A percentile compares a stretch with the other conserved stretches of the same genome.
Evolutionary conservation across 1,140 invertebrate species (phyloP).

Genomic region (Drosophila obscura): DNA sequence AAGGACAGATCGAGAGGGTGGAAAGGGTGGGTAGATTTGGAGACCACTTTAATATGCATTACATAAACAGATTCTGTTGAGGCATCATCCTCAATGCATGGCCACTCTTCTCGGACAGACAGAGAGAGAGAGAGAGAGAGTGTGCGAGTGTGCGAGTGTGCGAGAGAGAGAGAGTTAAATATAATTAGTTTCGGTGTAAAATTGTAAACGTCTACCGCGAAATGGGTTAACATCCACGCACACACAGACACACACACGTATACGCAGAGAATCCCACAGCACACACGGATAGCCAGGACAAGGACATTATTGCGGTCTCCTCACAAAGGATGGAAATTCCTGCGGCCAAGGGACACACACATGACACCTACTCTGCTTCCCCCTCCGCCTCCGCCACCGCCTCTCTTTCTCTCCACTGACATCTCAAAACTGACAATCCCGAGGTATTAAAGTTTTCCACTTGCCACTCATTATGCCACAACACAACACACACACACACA

Average conservation of each 20-base stretch:
- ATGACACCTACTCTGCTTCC: background rate
- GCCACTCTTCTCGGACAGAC: background rate
- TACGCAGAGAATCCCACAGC: constrained; percentile 1
- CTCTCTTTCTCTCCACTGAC: too few species aligned
- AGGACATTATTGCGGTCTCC: constrained; percentile 51
- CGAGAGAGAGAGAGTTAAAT: constrained; percentile 47
- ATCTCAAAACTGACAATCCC: constrained; percentile 28
- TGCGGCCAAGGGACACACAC: constrained; percentile 37
- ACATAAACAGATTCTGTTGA: constrained; percentile 75
- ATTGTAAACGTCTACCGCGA: constrained; percentile 68
- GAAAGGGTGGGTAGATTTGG: background rate
- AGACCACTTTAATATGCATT: constrained; percentile 72
- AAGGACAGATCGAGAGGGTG: too few species aligned
- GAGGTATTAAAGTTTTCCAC: constrained; percentile 47
- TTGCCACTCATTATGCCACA: constrained; percentile 50
- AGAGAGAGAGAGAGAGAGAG: constrained; percentile 4
- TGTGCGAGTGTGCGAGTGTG: too few species aligned
- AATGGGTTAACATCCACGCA: constrained; percentile 38
- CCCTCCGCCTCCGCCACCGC: too few species aligned
- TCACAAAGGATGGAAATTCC: constrained; percentile 65
- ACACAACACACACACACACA: constrained; percentile 1
- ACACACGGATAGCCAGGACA: constrained; percentile 15
- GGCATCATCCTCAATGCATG: constrained; percentile 29
- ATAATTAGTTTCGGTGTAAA: constrained; percentile 80
- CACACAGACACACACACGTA: constrained; percentile 9